Base-by-base conservation (phyloP, 1,140 invertebrate genomes). In the Phymorhynchus buccinoides region DNA sequence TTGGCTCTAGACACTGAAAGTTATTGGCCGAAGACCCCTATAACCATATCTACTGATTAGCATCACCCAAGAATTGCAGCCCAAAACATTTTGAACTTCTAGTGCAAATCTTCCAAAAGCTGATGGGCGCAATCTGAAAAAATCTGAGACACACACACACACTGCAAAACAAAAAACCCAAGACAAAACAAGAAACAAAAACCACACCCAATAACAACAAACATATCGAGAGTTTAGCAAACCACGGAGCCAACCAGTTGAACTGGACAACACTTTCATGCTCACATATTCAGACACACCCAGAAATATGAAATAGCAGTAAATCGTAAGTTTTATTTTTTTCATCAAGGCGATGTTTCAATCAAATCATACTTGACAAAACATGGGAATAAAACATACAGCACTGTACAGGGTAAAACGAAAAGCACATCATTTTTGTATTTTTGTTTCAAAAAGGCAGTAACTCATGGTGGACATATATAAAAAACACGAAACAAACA, bases 261-360 rank as follows among this genome's bases (percentile, higher is more conserved):
- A n/a, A n/a, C n/a, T 37, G 35, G 18, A 32, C 14, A 32, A n/a
- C 78, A 80, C 27, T 44, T 14, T 30, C 35, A 77, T 35, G 62
- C 44, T 27, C 66, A 42, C n/a, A 52, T 30, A 77, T 12, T 77
- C 44, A 82, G 48, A 84, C 27, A 68, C 52, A 84, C 75, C 27
- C 66, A 84, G 22, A 77, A 14, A 14, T 7, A 9, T 22, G n/a
- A 66, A 79, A 42, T 79, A 68, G 84, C 84, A 84, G 56, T 78
- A 79, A 84, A 80, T 79, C 52, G 41, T 62, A 66, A 68, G 73
- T 79, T 79, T 66, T 52, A 41, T 75, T 80, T 82, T n/a, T n/a
- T n/a, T n/a, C n/a, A n/a, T 83, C 81, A 83, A 83, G 81, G 81
- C 81, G 81, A 71, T 68, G 66, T 83, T 83, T 71, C 66, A 66